Base-by-base conservation (phyloP, 2,797 vertebrate species). In the Caiman crocodilus region DNA sequence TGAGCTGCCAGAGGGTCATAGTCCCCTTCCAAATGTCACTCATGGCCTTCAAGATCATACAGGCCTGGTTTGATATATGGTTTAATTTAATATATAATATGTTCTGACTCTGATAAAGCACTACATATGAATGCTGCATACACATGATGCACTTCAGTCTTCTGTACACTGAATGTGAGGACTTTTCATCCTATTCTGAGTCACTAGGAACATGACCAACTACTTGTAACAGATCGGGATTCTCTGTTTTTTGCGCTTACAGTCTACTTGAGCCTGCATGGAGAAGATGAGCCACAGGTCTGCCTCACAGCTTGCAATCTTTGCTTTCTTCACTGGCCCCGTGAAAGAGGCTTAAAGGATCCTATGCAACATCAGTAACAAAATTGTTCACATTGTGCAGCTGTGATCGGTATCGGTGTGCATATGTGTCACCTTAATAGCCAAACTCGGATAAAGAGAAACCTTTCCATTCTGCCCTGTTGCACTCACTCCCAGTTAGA, bases 391-490 rank as follows among this genome's bases (percentile, higher is more conserved):
- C 78, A 6, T 7, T 2, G 0, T 1, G 59, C 63, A 32, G 23
- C 60, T 0, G 80, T 79, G 75, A 67, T 63, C 61, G 65, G 74
- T 57, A 58, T 42, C 0, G 0, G 61, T 14, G 77, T 64, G 78
- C 80, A 26, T 42, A 73, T 84, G 76, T 21, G 1, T 93, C 94
- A 90, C 82, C 67, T 69, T 92, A 92, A 84, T 76, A 94, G 13
- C 87, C 90, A 82, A 76, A 84, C 88, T 14, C 42, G 81, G 92
- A 93, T 42, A 71, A 89, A 67, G 91, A 82, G 79, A 89, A 93
- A 95, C 82, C 87, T 61, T 83, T 91, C 95, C 80, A 88, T 84
- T 95, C 95, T 91, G 94, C 94, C 90, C 96, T 80, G 83, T 20
- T 92, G 81, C 95, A 75, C 90, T 90, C 87, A 75, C 84, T 81